Evolutionary conservation across 35 echinoderm and acorn worm genomes (phyloP).

Genomic region (Heliocidaris tuberculata): DNA sequence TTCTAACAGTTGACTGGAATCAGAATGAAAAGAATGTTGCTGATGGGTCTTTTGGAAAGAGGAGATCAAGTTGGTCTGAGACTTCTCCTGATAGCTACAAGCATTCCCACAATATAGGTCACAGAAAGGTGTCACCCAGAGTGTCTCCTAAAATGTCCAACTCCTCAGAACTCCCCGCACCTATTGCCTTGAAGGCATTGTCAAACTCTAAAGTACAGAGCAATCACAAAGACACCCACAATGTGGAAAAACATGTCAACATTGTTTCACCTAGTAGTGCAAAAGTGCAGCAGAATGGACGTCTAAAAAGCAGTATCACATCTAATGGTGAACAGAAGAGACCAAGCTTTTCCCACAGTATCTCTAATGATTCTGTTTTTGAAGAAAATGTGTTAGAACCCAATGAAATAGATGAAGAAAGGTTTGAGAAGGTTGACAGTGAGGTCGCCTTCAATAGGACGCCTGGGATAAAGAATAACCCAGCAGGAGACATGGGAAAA

Average conservation of each 20-base stretch:
- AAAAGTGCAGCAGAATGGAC: conserved; percentile 22
- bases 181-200: conserved; percentile 56
- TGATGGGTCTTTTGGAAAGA: neutral
- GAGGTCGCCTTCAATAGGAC: conserved; percentile 72
- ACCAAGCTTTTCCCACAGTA: conserved; percentile 38
- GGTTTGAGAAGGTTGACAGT: conserved; percentile 66
- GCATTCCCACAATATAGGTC: conserved; percentile 74
- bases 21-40: conserved; percentile 53
- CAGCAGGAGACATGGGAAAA: conserved; percentile 33
- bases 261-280: neutral
- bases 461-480: conserved; percentile 35
- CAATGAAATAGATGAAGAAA: conserved; percentile 46
- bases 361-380: conserved; percentile 47
- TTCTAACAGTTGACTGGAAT: conserved; percentile 49
- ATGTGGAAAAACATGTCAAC: neutral
- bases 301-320: neutral
- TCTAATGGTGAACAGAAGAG: conserved; percentile 14
- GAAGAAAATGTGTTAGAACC: conserved; percentile 19
- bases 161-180: conserved; percentile 60
- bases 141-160: conserved; percentile 56
- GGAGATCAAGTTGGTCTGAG: conserved; percentile 47
- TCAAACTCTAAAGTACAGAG: conserved; percentile 53
- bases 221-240: conserved; percentile 26
- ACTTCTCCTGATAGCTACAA: conserved; percentile 68
- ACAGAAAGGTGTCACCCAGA: conserved; percentile 60